Conservation (phyloP, 2,888 invertebrate genomes). For the Matsumyia berberina region DNA sequence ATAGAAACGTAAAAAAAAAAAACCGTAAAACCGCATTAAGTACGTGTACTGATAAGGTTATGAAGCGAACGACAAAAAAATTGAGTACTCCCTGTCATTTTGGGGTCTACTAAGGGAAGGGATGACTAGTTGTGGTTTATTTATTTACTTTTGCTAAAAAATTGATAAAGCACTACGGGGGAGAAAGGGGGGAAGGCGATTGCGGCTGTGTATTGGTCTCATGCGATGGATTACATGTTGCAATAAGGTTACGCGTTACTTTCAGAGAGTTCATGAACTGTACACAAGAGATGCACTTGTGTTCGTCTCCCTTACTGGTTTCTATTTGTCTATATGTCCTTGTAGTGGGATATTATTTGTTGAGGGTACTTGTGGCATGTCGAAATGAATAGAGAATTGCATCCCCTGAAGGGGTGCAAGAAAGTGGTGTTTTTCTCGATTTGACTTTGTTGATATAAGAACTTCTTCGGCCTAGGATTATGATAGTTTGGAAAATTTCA, state of each 20-base stretch:
- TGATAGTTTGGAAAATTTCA: too few species aligned
- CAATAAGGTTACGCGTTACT: slow-evolving; percentile 1
- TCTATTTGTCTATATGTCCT: not conserved
- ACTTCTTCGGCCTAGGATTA: too few species aligned
- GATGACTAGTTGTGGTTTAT: slow-evolving; percentile 38
- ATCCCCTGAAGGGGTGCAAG: not conserved
- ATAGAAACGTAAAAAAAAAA: slow-evolving; percentile 3
- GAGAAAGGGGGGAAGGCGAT: not conserved
- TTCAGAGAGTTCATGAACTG: slow-evolving; percentile 46
- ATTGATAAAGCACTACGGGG: slow-evolving; percentile 1
- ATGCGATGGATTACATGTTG: slow-evolving; percentile 17
- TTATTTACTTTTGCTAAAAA: slow-evolving; percentile 38
- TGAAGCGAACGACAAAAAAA: not conserved
- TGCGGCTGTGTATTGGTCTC: not conserved
- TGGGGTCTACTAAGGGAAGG: slow-evolving; percentile 6
- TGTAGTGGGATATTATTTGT: not conserved
- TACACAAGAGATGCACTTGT: slow-evolving; percentile 27
- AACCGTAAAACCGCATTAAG: slow-evolving; percentile 54
- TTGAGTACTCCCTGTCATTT: slow-evolving; percentile 8
- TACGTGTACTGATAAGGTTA: slow-evolving; percentile 55
- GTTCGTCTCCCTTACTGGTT: not conserved
- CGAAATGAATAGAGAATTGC: not conserved
- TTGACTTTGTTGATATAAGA: not conserved
- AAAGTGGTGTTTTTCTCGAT: not conserved
- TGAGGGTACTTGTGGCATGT: not conserved